These are phyloP conservation scores for Nemotelus pantherinus DNA, from an alignment of 2,888 invertebrate genomes.

Conservation along the genomic window DNA sequence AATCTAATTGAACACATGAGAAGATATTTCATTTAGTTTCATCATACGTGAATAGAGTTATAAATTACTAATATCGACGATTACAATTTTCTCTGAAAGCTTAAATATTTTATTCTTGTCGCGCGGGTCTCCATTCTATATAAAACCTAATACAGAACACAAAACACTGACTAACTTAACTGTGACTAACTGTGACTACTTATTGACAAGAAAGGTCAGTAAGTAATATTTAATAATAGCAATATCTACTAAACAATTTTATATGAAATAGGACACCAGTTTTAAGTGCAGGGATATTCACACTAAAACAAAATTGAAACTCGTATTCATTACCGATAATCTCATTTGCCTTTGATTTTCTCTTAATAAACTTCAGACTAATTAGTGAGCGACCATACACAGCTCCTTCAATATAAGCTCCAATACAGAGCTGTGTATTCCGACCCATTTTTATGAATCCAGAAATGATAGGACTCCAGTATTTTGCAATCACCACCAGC, in stretches of 20 bases:
- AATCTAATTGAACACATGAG: slow-evolving; percentile 63
- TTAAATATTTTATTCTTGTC: too few relatives aligned
- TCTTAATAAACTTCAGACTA: slow-evolving; percentile 62
- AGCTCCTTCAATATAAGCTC: slow-evolving; percentile 78
- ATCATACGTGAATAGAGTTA: not conserved
- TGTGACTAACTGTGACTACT: too few relatives aligned
- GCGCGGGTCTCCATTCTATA: too few relatives aligned
- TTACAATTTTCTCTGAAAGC: not conserved
- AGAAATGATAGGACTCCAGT: slow-evolving; percentile 73
- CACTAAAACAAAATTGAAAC: too few relatives aligned
- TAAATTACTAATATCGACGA: not conserved
- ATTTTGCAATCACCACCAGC: slow-evolving; percentile 69
- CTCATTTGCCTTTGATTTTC: slow-evolving; percentile 52
- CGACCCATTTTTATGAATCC: slow-evolving; percentile 68
- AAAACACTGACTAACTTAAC: too few relatives aligned
- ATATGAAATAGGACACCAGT: too few relatives aligned
- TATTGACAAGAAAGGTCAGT: too few relatives aligned
- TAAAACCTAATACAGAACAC: too few relatives aligned
- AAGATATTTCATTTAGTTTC: not conserved
- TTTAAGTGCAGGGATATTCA: too few relatives aligned
- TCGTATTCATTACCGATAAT: slow-evolving; percentile 36
- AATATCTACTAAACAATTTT: too few relatives aligned
- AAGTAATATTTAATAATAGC: too few relatives aligned
- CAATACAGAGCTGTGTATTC: slow-evolving; percentile 74
- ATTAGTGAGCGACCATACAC: slow-evolving; percentile 72